Conservation (phyloP, 2,888 invertebrate species). For the Diploptera punctata region DNA sequence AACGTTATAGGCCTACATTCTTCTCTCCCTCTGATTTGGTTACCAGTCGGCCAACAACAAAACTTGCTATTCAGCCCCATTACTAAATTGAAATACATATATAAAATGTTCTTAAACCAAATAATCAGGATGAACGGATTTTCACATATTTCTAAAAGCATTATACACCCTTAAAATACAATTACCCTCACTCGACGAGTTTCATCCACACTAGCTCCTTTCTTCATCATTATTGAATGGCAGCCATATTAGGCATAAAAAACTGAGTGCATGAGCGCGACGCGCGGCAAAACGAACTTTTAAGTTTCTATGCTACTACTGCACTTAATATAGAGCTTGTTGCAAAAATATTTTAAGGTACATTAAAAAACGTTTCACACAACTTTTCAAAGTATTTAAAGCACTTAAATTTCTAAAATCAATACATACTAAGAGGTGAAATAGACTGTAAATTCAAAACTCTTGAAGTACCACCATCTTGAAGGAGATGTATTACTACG, state of each 20-base stretch:
- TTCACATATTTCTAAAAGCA: neutral
- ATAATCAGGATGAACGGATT: too few relatives aligned
- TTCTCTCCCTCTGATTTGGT: slow-evolving; percentile 1
- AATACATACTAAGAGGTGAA: slow-evolving; percentile 17
- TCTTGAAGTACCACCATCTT: slow-evolving; percentile 34
- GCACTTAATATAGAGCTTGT: neutral
- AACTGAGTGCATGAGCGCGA: slow-evolving; percentile 40
- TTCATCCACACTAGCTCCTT: slow-evolving; percentile 36
- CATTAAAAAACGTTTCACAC: slow-evolving; percentile 1
- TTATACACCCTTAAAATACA: neutral
- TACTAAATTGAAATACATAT: slow-evolving; percentile 15
- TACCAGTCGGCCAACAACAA: slow-evolving; percentile 12
- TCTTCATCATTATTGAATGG: slow-evolving; percentile 43
- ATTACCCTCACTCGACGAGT: slow-evolving; percentile 40
- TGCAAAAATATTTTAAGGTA: neutral
- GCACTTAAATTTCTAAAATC: neutral
- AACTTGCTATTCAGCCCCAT: neutral
- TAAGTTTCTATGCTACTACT: slow-evolving; percentile 9
- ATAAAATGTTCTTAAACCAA: too few relatives aligned
- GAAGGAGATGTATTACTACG: slow-evolving; percentile 26
- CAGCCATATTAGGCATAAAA: slow-evolving; percentile 45
- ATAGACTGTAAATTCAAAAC: slow-evolving; percentile 35
- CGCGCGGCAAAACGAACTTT: slow-evolving; percentile 44
- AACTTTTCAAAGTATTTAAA: neutral
- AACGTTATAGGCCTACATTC: slow-evolving; percentile 18